Evolutionary conservation across 2,113 vertebrate species (phyloP), one percentile per base, ranked within the genome.

Genomic region (Octodon degus): DNA sequence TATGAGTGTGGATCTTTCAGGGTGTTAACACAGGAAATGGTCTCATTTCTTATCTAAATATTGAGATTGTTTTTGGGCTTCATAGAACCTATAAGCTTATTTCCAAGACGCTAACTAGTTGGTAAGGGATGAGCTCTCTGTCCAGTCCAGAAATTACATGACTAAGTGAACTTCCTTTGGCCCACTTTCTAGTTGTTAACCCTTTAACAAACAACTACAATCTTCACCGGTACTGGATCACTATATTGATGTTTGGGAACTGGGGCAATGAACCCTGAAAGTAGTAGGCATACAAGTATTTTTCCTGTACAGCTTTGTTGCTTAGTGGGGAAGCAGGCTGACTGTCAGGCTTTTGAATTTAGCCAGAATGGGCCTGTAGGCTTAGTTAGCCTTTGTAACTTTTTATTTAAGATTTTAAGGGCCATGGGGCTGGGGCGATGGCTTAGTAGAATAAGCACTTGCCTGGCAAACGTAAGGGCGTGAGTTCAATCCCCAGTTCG

Each of bases 371-470:
- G 80, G 13, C 50, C 85, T 72, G 34, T 50, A 87, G 34, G 2
- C 9, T 34, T 47, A 58, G 50, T 34, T 47, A 55, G 86, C 34
- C 50, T 92, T 91, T 53, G 37, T 87, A 67, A 90, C 32, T 85
- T 6, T 50, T 93, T 97, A n/a, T 68, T 93, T 86, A 91, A 98
- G 98, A 97, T 98, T 91, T 97, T 98, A 86, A 50, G 47, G 8
- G 47, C 47, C 47, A n/a, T n/a, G n/a, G n/a, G n/a, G n/a, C n/a
- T n/a, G n/a, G n/a, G n/a, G n/a, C n/a, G n/a, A n/a, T n/a, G n/a
- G n/a, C n/a, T n/a, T n/a, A n/a, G n/a, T n/a, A n/a, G n/a, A n/a
- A n/a, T n/a, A n/a, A n/a, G n/a, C n/a, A n/a, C n/a, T n/a, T n/a
- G n/a, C n/a, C n/a, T n/a, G n/a, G n/a, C n/a, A n/a, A n/a, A n/a